phyloP scores from a whole-genome alignment of 2,888 invertebrate species.

The Thysanoteuthis rhombus region DNA sequence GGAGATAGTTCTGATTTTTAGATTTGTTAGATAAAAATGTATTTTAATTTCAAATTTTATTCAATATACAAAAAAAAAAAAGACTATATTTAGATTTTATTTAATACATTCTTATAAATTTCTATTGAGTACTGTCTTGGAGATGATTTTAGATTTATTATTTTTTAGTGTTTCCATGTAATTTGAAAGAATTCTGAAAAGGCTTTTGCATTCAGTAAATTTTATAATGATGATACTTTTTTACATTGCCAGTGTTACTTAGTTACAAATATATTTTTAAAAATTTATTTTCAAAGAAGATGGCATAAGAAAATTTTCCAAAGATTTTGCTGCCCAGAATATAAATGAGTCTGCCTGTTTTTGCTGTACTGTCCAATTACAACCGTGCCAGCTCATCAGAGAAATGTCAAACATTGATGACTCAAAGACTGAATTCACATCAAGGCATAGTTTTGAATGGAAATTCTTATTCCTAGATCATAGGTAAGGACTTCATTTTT shows the following conservation, averaged over 20 bases:
- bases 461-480: constrained; percentile 93
- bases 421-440: constrained; percentile 84
- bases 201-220: no score
- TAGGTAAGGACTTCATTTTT: constrained; percentile 65
- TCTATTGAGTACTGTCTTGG: no score
- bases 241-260: not conserved
- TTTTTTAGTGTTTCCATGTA: no score
- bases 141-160: no score
- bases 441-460: constrained; percentile 93
- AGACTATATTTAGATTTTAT: no score
- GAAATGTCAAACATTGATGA: constrained; percentile 76
- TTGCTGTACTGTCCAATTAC: constrained; percentile 75
- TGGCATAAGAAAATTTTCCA: constrained; percentile 19
- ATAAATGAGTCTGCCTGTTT: constrained; percentile 49
- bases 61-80: no score
- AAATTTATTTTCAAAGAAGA: not conserved
- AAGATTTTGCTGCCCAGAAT: not conserved
- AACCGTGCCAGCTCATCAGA: constrained; percentile 83
- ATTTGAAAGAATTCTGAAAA: no score
- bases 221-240: no score
- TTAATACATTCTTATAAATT: no score
- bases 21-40: no score
- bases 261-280: not conserved
- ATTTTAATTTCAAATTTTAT: no score
- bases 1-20: no score